Evolutionary conservation across 2,888 invertebrate species (phyloP).

Genomic region (Prenolepis imparis): DNA sequence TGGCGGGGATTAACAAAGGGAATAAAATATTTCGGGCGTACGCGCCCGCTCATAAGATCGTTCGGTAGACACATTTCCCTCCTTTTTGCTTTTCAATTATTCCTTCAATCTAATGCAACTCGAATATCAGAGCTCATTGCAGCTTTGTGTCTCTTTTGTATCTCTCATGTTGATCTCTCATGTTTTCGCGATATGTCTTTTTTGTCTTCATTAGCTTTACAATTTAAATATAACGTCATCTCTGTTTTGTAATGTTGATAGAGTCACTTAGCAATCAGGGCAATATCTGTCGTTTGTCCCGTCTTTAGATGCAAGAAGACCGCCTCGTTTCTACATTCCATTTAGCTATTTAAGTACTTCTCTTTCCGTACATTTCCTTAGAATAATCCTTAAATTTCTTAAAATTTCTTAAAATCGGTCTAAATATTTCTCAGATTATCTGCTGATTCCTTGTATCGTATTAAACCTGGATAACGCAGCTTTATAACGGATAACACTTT

Average conservation of each 20-base stretch:
- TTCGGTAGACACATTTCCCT: not conserved
- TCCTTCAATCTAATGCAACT: not conserved
- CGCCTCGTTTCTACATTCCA: not conserved
- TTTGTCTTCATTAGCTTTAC: not conserved
- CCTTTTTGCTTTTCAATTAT: not conserved
- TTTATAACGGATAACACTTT: no score
- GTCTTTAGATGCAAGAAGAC: not conserved
- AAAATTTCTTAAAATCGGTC: not conserved
- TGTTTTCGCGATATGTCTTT: not conserved
- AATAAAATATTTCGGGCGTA: constrained; percentile 49
- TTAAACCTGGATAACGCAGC: not conserved
- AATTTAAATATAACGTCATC: not conserved
- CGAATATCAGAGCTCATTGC: not conserved
- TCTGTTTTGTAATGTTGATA: not conserved
- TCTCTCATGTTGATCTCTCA: not conserved
- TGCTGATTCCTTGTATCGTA: not conserved
- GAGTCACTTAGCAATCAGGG: not conserved
- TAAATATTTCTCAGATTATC: not conserved
- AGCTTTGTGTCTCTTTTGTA: not conserved
- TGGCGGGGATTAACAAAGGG: constrained; percentile 50
- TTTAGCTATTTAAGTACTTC: not conserved
- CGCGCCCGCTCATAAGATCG: constrained; percentile 19
- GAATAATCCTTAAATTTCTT: not conserved
- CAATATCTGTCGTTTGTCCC: not conserved
- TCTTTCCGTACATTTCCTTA: not conserved